Percentiles rank a stretch among this genome's conserved stretches.
These are phyloP conservation scores for Callopanchax toddi DNA, from an alignment of 2,113 vertebrate genomes.

Conservation along the genomic window DNA sequence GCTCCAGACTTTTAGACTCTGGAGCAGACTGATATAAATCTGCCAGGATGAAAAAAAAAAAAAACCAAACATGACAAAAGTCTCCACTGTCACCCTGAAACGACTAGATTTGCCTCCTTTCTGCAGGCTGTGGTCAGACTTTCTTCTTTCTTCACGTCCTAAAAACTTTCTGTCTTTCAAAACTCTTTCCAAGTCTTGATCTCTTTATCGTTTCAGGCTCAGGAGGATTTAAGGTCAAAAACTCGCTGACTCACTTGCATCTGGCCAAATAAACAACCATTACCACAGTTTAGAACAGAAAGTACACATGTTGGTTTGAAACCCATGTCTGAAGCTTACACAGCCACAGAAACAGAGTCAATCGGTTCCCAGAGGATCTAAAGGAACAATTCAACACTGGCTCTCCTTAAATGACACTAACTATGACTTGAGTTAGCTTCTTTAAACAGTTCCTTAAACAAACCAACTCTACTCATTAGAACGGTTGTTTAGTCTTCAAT, in stretches of 20 bases:
- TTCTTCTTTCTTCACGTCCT: slow-evolving; percentile 3
- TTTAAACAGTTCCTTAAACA: too few species aligned
- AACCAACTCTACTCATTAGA: too few species aligned
- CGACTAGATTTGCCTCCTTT: slow-evolving; percentile 8
- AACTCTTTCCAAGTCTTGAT: slow-evolving; percentile 8
- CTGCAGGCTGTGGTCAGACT: slow-evolving; percentile 1
- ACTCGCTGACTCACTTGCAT: slow-evolving; percentile 11
- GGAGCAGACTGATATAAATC: too few species aligned
- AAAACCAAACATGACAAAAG: slow-evolving; percentile 26
- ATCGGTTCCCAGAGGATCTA: too few species aligned
- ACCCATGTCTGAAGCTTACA: not conserved
- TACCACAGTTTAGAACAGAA: slow-evolving; percentile 1
- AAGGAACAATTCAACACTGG: too few species aligned
- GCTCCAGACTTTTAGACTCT: too few species aligned
- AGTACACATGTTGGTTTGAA: not conserved
- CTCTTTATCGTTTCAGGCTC: slow-evolving; percentile 14
- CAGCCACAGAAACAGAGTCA: not conserved
- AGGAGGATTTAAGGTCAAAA: not conserved
- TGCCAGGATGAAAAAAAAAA: too few species aligned
- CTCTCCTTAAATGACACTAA: too few species aligned
- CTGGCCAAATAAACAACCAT: slow-evolving; percentile 4
- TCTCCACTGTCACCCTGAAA: slow-evolving; percentile 31
- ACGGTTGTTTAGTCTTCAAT: too few species aligned
- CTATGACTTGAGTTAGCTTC: too few species aligned
- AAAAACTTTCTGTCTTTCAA: not conserved